A percentile compares a stretch with the other conserved stretches of the same genome.
Evolutionary conservation across 1,140 invertebrate species (phyloP).

Genomic region (Babylonia areolata): DNA sequence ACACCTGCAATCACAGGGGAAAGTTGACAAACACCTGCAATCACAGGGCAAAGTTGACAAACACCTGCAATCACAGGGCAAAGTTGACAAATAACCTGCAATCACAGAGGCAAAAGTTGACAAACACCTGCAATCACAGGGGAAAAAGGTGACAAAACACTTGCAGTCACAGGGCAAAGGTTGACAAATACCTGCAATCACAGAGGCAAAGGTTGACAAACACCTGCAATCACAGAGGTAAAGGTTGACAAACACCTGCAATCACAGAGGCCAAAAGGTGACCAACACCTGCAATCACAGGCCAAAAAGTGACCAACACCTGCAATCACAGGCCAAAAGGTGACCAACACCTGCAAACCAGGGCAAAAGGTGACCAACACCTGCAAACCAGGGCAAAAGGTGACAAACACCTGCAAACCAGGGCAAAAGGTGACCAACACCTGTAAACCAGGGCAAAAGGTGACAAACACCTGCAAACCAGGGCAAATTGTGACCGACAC

Average conservation of each 20-base stretch:
- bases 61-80: slow-evolving; percentile 29
- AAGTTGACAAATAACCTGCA: slow-evolving; percentile 67
- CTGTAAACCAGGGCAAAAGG: slow-evolving; percentile 60
- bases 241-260: not conserved
- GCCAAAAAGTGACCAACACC: too few species aligned
- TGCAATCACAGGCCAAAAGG: too few species aligned
- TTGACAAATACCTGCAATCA: not conserved
- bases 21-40: not conserved
- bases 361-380: too few species aligned
- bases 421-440: too few species aligned
- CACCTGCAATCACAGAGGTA: not conserved
- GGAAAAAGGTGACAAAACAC: slow-evolving; percentile 63
- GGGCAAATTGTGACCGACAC: too few species aligned
- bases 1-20: slow-evolving; percentile 51
- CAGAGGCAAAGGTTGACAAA: too few species aligned
- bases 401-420: too few species aligned
- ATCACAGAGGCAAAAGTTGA: not conserved
- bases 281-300: too few species aligned
- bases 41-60: too few species aligned
- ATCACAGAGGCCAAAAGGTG: too few species aligned
- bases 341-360: too few species aligned
- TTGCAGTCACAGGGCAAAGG: slow-evolving; percentile 35
- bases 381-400: too few species aligned
- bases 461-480: slow-evolving; percentile 69
- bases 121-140: slow-evolving; percentile 5